Evolutionary conservation across 2,888 invertebrate species (phyloP), one percentile per base, ranked within the genome.

Genomic region (Eristalis intricaria): DNA sequence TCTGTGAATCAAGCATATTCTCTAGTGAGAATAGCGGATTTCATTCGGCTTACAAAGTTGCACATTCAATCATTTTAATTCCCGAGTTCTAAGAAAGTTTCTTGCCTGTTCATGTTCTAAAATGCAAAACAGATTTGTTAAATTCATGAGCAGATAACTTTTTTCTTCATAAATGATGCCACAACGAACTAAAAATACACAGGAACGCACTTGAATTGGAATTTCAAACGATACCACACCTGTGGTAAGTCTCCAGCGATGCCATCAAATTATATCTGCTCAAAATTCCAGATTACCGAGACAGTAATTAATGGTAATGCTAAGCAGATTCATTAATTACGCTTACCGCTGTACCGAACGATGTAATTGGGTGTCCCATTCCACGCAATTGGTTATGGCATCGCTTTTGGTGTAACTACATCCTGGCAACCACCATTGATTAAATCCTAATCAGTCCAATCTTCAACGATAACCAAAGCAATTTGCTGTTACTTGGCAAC

Each of bases 401-500:
- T n/a, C 43, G 43, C 2, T n/a, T n/a, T 7, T n/a, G 7, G n/a
- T 38, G 38, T 38, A 38, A 38, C 11, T 38, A 38, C 50, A 50
- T 38, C 23, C n/a, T n/a, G 38, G 38, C 23, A 38, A 61, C 61
- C 63, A 19, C 43, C 63, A 40, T 63, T 58, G 23, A 38, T 60
- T 32, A 22, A 4, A 29, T 40, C 66, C 29, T 58, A 43, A 68
- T 76, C 65, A 50, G 23, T 77, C 35, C 70, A 56, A 64, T 29
- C 13, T 35, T 56, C n/a, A 63, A 56, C 19, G 35, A 38, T 29
- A 38, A 40, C 38, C 29, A 29, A 71, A 71, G 50, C 69, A 64
- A 69, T 56, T 64, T 64, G 38, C 71, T 26, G 71, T 78, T 65
- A 26, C 40, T 15, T 38, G 23, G 38, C 50, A 78, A 70, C 69